These are phyloP conservation scores for Leucoraja ocellata DNA, from an alignment of 2,797 vertebrate genomes.

Conservation along the genomic window DNA sequence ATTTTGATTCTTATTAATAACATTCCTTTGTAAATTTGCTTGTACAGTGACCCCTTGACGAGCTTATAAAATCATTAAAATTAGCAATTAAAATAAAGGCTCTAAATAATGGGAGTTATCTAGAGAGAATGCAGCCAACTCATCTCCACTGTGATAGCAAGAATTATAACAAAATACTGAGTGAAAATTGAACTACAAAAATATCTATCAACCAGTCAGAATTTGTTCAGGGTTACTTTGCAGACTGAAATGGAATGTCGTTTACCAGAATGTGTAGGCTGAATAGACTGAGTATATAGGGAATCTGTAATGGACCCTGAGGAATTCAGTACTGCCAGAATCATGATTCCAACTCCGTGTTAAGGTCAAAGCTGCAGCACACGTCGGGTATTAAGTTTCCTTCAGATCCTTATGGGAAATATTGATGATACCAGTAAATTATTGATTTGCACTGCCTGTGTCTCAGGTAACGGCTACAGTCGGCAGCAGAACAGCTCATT, in stretches of 20 bases:
- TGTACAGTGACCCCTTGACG: neutral
- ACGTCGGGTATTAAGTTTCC: neutral
- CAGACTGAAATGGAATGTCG: neutral
- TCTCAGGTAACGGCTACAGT: conserved; percentile 14
- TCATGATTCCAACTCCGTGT: conserved; percentile 4
- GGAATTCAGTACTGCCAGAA: neutral
- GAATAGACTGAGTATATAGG: neutral
- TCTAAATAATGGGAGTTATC: neutral
- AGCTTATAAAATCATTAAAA: neutral
- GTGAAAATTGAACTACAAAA: neutral
- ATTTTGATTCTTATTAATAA: neutral
- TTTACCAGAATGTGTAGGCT: neutral
- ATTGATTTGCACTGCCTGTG: conserved; percentile 18
- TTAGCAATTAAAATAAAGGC: neutral
- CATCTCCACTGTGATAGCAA: neutral
- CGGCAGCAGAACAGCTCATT: neutral
- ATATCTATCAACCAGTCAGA: neutral
- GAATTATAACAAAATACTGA: neutral
- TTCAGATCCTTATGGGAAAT: conserved; percentile 21
- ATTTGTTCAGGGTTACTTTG: neutral
- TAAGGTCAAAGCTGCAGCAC: conserved; percentile 10
- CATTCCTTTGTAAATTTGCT: neutral
- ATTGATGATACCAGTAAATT: conserved; percentile 20
- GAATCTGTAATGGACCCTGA: neutral
- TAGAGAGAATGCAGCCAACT: neutral